Conservation (phyloP, 2,113 vertebrate species). For the Cranoglanis bouderius region DNA sequence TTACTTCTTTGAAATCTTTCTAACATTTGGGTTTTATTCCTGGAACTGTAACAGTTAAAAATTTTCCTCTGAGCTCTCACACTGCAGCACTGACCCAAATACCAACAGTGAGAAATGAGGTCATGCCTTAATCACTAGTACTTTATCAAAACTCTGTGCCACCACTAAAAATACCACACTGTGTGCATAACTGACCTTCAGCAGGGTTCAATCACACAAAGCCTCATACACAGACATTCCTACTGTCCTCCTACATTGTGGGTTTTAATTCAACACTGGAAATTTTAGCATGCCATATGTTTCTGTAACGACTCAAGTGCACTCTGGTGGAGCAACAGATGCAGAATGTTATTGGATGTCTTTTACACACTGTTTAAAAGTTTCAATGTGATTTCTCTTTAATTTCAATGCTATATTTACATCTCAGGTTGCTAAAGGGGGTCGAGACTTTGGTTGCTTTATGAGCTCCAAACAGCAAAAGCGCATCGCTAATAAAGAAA, state of each 20-base stretch:
- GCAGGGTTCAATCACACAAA: neutral
- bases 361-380: neutral
- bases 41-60: slow-evolving; percentile 22
- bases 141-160: slow-evolving; percentile 32
- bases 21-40: slow-evolving; percentile 24
- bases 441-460: slow-evolving; percentile 6
- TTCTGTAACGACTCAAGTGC: neutral
- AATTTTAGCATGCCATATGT: neutral
- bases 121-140: slow-evolving; percentile 29
- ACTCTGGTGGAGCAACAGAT: neutral
- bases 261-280: neutral
- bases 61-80: slow-evolving; percentile 18
- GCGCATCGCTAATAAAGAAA: slow-evolving; percentile 20
- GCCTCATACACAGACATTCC: neutral
- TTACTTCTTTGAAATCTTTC: neutral
- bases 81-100: slow-evolving; percentile 29
- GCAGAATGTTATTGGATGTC: neutral
- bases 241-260: neutral
- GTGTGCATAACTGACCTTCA: neutral
- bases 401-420: neutral
- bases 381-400: slow-evolving; percentile 11
- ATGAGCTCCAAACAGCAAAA: slow-evolving; percentile 30
- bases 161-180: slow-evolving; percentile 21
- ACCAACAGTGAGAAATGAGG: slow-evolving; percentile 35
- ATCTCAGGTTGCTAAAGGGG: neutral